Evolutionary conservation across 2,888 invertebrate genomes (phyloP).

Genomic region (Drosophila birchii): DNA sequence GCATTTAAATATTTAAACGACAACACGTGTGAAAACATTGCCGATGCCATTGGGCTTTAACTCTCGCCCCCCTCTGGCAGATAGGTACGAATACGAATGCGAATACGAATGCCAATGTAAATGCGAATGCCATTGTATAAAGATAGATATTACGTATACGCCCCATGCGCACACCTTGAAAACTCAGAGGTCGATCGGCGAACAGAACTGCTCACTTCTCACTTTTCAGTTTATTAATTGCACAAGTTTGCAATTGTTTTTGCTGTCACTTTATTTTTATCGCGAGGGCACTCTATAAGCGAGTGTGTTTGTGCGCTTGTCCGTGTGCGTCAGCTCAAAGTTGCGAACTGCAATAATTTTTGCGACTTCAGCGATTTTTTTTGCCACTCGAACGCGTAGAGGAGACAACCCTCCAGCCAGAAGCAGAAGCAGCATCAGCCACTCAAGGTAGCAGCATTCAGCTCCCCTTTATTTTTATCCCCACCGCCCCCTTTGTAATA

Average conservation of each 20-base stretch:
- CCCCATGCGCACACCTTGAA: constrained; percentile 21
- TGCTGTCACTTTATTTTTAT: constrained; percentile 77
- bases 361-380: constrained; percentile 78
- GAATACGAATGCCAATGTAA: background rate
- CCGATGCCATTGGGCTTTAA: constrained; percentile 54
- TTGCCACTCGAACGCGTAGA: constrained; percentile 75
- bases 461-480: constrained; percentile 23
- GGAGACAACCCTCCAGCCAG: constrained; percentile 59
- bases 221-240: constrained; percentile 79
- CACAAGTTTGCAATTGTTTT: constrained; percentile 77
- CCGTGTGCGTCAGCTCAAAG: constrained; percentile 70
- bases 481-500: constrained; percentile 60
- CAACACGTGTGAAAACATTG: constrained; percentile 76
- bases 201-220: constrained; percentile 64
- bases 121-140: background rate
- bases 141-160: constrained; percentile 1
- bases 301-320: constrained; percentile 43
- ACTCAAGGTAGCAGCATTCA: constrained; percentile 64
- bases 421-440: constrained; percentile 52
- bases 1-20: constrained; percentile 76
- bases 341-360: constrained; percentile 79
- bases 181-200: constrained; percentile 36
- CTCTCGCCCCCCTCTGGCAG: constrained; percentile 24
- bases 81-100: background rate
- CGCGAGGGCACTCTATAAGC: constrained; percentile 60